These are phyloP conservation scores for Colistium nudipinnis DNA, from an alignment of 2,113 vertebrate species.

Conservation along the genomic window DNA sequence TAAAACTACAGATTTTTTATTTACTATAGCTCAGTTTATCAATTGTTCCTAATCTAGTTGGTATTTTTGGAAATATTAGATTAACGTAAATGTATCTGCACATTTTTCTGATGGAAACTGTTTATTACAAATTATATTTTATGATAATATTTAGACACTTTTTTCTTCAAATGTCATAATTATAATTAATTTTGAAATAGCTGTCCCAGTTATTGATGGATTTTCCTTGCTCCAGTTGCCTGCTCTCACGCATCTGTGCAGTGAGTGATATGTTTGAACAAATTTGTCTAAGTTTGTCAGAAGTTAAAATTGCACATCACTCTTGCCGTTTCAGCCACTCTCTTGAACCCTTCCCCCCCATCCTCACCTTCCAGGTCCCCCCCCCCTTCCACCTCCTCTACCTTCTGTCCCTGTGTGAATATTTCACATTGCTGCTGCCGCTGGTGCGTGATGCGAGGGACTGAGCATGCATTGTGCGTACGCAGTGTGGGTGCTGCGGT, in stretches of 20 bases:
- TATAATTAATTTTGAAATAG: background rate
- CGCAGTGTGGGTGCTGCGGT: slow-evolving; percentile 79
- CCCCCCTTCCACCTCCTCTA: slow-evolving; percentile 38
- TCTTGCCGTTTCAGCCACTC: slow-evolving; percentile 1
- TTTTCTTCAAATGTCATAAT: slow-evolving; percentile 4
- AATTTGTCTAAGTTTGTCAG: slow-evolving; percentile 14
- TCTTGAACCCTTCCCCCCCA: slow-evolving; percentile 38
- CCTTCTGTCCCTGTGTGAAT: slow-evolving; percentile 81
- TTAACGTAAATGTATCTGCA: background rate
- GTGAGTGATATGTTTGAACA: background rate
- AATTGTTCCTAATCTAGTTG: background rate
- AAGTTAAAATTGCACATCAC: slow-evolving; percentile 6
- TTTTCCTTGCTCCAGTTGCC: background rate
- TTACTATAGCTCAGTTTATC: background rate
- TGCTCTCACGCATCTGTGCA: background rate
- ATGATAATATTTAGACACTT: background rate
- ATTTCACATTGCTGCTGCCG: slow-evolving; percentile 83
- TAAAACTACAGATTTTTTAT: background rate
- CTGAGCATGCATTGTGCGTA: slow-evolving; percentile 82
- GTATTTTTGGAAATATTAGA: background rate
- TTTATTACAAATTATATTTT: background rate
- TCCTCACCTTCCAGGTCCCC: slow-evolving; percentile 46
- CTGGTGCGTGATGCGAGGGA: slow-evolving; percentile 81
- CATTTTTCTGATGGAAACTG: background rate
- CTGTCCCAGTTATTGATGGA: background rate